These are phyloP conservation scores for Lucinisca nassula DNA, from an alignment of 2,888 invertebrate species.

Conservation along the genomic window DNA sequence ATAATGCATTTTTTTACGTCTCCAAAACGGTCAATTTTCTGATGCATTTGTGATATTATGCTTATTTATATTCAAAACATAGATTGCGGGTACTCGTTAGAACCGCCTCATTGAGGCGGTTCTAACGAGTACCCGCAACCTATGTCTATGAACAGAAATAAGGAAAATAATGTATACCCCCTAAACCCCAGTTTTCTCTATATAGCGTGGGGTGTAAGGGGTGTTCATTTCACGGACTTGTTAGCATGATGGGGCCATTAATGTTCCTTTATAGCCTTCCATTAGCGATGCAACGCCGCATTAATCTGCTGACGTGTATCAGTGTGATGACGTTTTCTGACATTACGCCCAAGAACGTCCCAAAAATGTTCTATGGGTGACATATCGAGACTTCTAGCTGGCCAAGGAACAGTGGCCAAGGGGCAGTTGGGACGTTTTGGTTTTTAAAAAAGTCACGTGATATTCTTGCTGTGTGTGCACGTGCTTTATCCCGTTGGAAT, in stretches of 20 bases:
- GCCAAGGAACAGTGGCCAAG: not conserved
- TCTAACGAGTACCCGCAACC: too few relatives aligned
- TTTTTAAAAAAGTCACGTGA: not conserved
- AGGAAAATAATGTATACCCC: too few relatives aligned
- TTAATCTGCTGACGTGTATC: not conserved
- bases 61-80: too few relatives aligned
- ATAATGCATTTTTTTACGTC: too few relatives aligned
- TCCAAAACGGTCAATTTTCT: too few relatives aligned
- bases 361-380: not conserved
- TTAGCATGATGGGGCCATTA: not conserved
- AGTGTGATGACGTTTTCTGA: not conserved
- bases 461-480: not conserved
- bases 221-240: too few relatives aligned
- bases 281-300: not conserved
- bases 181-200: too few relatives aligned
- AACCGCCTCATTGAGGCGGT: too few relatives aligned
- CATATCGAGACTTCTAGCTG: not conserved
- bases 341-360: not conserved
- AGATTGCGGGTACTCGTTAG: too few relatives aligned
- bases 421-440: not conserved
- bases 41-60: too few relatives aligned
- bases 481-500: conserved; percentile 2
- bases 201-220: too few relatives aligned
- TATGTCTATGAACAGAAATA: too few relatives aligned
- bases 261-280: not conserved